These are phyloP conservation scores for Coptotermes formosanus DNA, from an alignment of 1,140 invertebrate genomes.

Conservation along the genomic window DNA sequence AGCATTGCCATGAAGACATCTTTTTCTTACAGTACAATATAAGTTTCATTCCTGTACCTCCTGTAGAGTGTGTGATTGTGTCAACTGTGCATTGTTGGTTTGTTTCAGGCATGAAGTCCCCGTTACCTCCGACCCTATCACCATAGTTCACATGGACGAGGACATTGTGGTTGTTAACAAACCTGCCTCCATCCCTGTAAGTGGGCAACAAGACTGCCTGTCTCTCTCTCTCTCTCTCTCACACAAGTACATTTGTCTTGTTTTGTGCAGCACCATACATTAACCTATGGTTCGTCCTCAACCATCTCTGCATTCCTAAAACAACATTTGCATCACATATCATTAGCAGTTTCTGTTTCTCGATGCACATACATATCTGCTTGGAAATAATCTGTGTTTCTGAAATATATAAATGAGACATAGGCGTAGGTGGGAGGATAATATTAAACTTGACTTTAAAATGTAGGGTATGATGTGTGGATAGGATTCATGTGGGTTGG, in stretches of 20 bases:
- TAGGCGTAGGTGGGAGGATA: too few relatives aligned
- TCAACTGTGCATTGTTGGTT: slow-evolving; percentile 27
- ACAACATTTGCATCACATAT: neutral
- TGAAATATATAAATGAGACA: too few relatives aligned
- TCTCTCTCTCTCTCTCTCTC: slow-evolving; percentile 28
- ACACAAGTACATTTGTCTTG: neutral
- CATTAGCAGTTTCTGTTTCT: neutral
- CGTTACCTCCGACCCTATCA: slow-evolving; percentile 88
- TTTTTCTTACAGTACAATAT: too few relatives aligned
- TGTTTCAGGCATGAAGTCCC: slow-evolving; percentile 87
- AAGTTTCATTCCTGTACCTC: too few relatives aligned
- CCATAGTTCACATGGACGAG: slow-evolving; percentile 95
- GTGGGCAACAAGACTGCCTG: slow-evolving; percentile 38
- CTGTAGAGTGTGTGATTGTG: neutral
- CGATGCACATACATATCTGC: neutral
- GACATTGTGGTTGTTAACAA: slow-evolving; percentile 99
- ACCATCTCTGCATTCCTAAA: neutral
- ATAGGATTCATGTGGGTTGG: too few relatives aligned
- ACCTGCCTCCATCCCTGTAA: slow-evolving; percentile 96
- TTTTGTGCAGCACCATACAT: neutral
- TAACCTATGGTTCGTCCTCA: neutral
- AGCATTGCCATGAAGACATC: too few relatives aligned
- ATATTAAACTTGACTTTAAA: too few relatives aligned
- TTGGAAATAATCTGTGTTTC: too few relatives aligned
- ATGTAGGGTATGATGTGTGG: too few relatives aligned